Base-by-base conservation (phyloP, 2,888 invertebrate species). In the Leptura quadrifasciata region DNA sequence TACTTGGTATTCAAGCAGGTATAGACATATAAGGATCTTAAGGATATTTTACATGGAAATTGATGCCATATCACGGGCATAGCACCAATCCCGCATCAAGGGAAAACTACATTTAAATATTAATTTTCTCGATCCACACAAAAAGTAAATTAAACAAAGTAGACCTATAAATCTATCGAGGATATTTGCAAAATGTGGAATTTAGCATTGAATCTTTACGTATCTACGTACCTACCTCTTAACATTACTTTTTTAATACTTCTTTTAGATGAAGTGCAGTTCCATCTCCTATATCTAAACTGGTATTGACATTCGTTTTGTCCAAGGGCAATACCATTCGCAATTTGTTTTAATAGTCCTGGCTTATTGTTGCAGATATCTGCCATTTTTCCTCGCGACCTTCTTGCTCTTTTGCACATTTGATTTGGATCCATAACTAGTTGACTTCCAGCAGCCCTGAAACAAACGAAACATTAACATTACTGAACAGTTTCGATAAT, bases 261-360 rank as follows among this genome's bases (percentile, higher is more conserved):
- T 82, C 94, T 92, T 82, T 94, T 92, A 79, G 94, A 92, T 0
- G 95, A 94, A 73, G 96, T 96, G 88, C 97, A 97, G 89, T 97
- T 97, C 97, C 97, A 97, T 88, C 95, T 91, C 77, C 96, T 92
- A 88, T 94, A 93, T 76, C 94, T 91, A 90, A 97, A 97, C 91
- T 97, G 97, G 89, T 94, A 93, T 82, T 96, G 95, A 88, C 97
- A 97, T 92, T 97, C 96, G 80, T 92, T 93, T 83, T 96, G 95
- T 27, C 95, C 96, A 78, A 95, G 91, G 83, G 94, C 93, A 76
- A 97, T 95, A 21, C 97, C 97, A 85, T 93, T 93, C 74, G 94
- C 93, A 86, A 97, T 96, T 90, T 96, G 95, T 86, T 94, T 93
- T 81, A 97, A 91, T 69, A 97, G 92, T 80, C 92, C 92, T 67